Evolutionary conservation across 2,113 vertebrate genomes (phyloP).

Genomic region (Pelvicachromis taeniatus): DNA sequence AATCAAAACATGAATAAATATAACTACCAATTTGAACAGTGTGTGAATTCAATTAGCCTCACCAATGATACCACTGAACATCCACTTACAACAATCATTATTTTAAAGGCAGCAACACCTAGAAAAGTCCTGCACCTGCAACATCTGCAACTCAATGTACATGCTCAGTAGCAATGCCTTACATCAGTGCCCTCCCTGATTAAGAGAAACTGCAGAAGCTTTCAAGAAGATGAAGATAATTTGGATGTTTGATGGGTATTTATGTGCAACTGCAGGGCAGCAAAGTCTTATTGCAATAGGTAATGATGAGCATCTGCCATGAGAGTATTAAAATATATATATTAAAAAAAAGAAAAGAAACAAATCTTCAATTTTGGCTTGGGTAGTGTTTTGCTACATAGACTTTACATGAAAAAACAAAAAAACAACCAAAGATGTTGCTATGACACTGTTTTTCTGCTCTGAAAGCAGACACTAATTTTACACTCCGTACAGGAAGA

Average conservation of each 20-base stretch:
- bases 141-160: conserved; percentile 18
- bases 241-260: conserved; percentile 12
- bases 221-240: conserved; percentile 7
- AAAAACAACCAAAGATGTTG: not conserved
- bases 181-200: conserved; percentile 46
- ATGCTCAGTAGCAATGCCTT: conserved; percentile 48
- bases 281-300: conserved; percentile 62
- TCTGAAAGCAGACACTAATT: conserved; percentile 3
- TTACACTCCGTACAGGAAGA: not conserved
- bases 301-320: conserved; percentile 37
- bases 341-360: conserved; percentile 9
- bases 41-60: conserved; percentile 55
- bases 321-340: conserved; percentile 51
- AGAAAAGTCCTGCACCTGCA: not conserved
- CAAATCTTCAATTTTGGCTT: conserved; percentile 61
- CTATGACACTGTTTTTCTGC: conserved; percentile 31
- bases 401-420: conserved; percentile 26
- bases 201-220: conserved; percentile 39
- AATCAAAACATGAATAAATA: conserved; percentile 73
- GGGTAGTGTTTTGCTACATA: conserved; percentile 73
- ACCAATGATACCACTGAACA: conserved; percentile 48
- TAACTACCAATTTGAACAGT: conserved; percentile 60
- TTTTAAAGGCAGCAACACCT: conserved; percentile 48
- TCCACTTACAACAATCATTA: conserved; percentile 51
- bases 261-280: conserved; percentile 39